A percentile compares a stretch with the other conserved stretches of the same genome.
Conservation (phyloP, 2,888 invertebrate species). For the Hedya salicella region DNA sequence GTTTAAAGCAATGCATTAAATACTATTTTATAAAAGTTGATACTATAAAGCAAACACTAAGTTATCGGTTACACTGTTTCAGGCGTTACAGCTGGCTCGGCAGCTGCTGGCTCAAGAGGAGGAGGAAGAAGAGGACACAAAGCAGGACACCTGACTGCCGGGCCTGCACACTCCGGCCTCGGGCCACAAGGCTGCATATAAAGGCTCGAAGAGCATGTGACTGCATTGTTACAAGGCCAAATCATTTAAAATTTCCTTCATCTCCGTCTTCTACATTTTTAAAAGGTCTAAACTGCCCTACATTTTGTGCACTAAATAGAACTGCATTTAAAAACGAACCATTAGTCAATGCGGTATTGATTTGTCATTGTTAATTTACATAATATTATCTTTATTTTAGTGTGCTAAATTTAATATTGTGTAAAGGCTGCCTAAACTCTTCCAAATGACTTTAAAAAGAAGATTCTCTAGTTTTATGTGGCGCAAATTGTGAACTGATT, state of each 20-base stretch:
- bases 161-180: slow-evolving; percentile 23
- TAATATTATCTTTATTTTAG: not conserved
- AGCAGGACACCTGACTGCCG: slow-evolving; percentile 67
- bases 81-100: slow-evolving; percentile 96
- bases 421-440: not conserved
- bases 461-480: not conserved
- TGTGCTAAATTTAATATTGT: not conserved
- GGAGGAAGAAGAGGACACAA: slow-evolving; percentile 89
- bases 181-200: not conserved
- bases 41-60: too few species aligned
- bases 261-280: slow-evolving; percentile 8
- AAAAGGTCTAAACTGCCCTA: not conserved
- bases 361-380: too few species aligned
- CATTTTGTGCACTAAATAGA: not conserved
- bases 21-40: too few species aligned
- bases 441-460: not conserved
- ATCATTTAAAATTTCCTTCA: slow-evolving; percentile 11
- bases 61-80: too few species aligned
- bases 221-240: slow-evolving; percentile 34
- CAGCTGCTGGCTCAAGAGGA: slow-evolving; percentile 96
- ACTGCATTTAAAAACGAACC: too few species aligned
- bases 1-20: too few species aligned
- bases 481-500: not conserved
- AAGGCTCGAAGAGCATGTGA: slow-evolving; percentile 22
- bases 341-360: too few species aligned